These are phyloP conservation scores for Gyrodactylus salaris DNA, from an alignment of 1,140 invertebrate genomes.

Conservation along the genomic window DNA sequence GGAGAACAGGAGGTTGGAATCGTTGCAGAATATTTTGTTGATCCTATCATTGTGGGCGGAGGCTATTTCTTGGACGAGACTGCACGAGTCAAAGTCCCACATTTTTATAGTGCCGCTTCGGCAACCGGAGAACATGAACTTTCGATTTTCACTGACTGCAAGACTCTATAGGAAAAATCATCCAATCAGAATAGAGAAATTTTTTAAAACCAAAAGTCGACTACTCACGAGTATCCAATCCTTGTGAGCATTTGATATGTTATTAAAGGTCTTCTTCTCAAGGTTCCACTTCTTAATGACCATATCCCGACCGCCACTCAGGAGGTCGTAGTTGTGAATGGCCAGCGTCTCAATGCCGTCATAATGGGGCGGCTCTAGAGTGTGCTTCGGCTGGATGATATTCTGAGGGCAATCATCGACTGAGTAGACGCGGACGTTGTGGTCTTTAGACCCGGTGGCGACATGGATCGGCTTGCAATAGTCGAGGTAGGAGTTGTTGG, in stretches of 20 bases:
- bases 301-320: constrained; percentile 48
- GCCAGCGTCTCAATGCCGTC: constrained; percentile 49
- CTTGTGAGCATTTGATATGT: constrained; percentile 48
- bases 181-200: constrained; percentile 16
- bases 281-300: constrained; percentile 59
- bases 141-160: background rate
- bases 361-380: constrained; percentile 51
- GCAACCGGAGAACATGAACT: constrained; percentile 24
- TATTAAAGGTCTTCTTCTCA: constrained; percentile 23
- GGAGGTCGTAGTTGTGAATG: constrained; percentile 30
- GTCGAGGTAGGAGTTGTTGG: constrained; percentile 17
- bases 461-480: background rate
- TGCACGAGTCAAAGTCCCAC: constrained; percentile 25
- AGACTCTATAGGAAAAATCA: constrained; percentile 9
- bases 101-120: constrained; percentile 36
- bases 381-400: background rate
- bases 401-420: background rate
- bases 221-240: constrained; percentile 40
- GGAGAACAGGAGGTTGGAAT: background rate
- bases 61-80: background rate
- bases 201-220: constrained; percentile 11
- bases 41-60: background rate
- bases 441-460: constrained; percentile 5
- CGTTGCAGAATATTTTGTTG: background rate
- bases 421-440: background rate